Evolutionary conservation across 2,113 vertebrate species (phyloP).

Genomic region (Pipra filicauda): DNA sequence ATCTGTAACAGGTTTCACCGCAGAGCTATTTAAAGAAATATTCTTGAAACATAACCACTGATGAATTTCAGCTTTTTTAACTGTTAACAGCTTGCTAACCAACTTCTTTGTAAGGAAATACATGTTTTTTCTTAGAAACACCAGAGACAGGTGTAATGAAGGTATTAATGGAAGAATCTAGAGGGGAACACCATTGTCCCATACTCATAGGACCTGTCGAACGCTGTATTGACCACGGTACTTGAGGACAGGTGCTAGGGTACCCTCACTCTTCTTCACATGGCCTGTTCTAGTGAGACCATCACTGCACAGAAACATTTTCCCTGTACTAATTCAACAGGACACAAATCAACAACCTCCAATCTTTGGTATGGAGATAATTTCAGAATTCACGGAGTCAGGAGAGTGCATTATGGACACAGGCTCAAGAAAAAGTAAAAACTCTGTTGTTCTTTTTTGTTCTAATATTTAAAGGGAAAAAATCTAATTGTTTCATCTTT

Average conservation of each 20-base stretch:
- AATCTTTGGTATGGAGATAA: background rate
- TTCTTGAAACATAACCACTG: background rate
- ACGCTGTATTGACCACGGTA: fast-evolving
- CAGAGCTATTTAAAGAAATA: background rate
- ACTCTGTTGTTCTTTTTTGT: background rate
- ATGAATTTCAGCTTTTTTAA: background rate
- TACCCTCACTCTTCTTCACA: no score
- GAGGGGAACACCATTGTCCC: background rate
- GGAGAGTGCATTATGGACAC: background rate
- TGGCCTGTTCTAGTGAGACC: background rate
- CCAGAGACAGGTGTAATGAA: background rate
- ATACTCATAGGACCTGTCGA: background rate
- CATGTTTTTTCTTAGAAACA: background rate
- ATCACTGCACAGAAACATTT: background rate
- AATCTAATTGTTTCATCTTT: constrained; percentile 21
- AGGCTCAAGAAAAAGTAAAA: background rate
- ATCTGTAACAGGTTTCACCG: background rate
- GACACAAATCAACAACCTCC: background rate
- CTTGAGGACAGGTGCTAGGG: background rate
- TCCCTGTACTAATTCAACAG: background rate
- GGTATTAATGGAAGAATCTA: background rate
- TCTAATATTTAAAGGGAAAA: background rate
- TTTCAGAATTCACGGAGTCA: background rate
- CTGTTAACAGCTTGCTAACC: no score
- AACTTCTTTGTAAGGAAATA: background rate